Base-by-base conservation (phyloP, 2,888 invertebrate genomes). In the Adineta ricciae region DNA sequence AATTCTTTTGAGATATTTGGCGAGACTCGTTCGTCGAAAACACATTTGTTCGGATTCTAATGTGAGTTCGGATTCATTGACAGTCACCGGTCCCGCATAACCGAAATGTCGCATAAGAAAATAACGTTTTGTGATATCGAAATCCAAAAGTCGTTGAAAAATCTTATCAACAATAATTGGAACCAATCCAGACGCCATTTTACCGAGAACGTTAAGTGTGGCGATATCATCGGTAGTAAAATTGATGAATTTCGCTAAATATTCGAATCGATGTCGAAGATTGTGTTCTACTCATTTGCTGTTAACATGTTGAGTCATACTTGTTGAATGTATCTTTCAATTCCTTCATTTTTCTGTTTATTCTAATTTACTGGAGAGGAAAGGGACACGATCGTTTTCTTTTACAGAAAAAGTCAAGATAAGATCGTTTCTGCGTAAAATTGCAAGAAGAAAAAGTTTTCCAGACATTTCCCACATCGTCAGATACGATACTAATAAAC, bases 261-360 rank as follows among this genome's bases (percentile, higher is more conserved):
- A 84, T 14, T 82, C 78, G n/a, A 84, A 82, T 82, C 82, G 84
- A 82, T 54, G 27, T 24, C 41, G 78, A 78, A 78, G 41, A 78
- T 24, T 38, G 38, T 21, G 21, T 38, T 84, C 82, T 50, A 21
- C 1, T 7, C 41, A 50, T n/a, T 7, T 84, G n/a, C 46, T n/a
- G 14, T 56, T 27, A 2, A 56, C 14, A 2, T 27, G n/a, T 56
- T 56, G 27, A 56, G 56, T 24, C 56, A 56, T 56, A 56, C 8
- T 11, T 46, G 46, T 46, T 5, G 5, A 46, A 46, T 46, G n/a
- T n/a, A n/a, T n/a, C n/a, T n/a, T n/a, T n/a, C n/a, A n/a, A n/a
- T n/a, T n/a, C n/a, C n/a, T n/a, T n/a, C n/a, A n/a, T n/a, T n/a
- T n/a, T n/a, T n/a, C n/a, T n/a, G n/a, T n/a, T n/a, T n/a, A n/a